Evolutionary conservation across 2,888 invertebrate genomes (phyloP), one percentile per base, ranked within the genome.

Genomic region (Lithophane semibrunnea): DNA sequence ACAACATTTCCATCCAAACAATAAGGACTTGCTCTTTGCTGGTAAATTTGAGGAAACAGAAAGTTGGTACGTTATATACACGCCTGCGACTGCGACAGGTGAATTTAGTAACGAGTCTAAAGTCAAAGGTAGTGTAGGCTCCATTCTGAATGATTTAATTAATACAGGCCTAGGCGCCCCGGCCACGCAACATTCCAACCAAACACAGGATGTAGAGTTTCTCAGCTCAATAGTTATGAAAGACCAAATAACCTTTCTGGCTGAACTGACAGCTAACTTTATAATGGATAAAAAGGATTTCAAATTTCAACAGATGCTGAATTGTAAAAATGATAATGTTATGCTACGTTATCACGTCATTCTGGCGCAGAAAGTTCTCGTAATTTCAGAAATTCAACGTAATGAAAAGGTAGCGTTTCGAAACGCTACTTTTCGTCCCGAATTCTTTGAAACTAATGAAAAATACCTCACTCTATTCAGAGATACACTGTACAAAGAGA

Each of bases 271-370:
- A 13, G 42, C n/a, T 3, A 13, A 3, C 8, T 42, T 42, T 42
- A 64, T 64, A n/a, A 42, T 13, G 42, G 8, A 2, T 42, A n/a
- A 42, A 13, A 1, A 1, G n/a, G n/a, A 64, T 8, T 56, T 70
- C 63, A 29, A 29, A 29, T 29, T 29, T 29, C 7, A 73, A 64
- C 73, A 63, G 21, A 70, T 84, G 54, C 56, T 86, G 49, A 63
- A 63, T 1, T 58, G 83, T 58, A 77, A 75, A 1, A 61, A 66
- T 29, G 64, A 64, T 8, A 49, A 66, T 29, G 18, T 73, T 5
- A 52, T 86, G 16, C 10, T 52, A 5, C 77, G 37, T 7, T 86
- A 79, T n/a, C 88, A 88, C 52, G 77, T 83, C 2, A 58, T 86
- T 24, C 60, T 88, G 5, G 73, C 80, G 0, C 60, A 74, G 37